phyloP scores from a whole-genome alignment of 2,888 invertebrate species.

The Anagyrus pseudococci region DNA sequence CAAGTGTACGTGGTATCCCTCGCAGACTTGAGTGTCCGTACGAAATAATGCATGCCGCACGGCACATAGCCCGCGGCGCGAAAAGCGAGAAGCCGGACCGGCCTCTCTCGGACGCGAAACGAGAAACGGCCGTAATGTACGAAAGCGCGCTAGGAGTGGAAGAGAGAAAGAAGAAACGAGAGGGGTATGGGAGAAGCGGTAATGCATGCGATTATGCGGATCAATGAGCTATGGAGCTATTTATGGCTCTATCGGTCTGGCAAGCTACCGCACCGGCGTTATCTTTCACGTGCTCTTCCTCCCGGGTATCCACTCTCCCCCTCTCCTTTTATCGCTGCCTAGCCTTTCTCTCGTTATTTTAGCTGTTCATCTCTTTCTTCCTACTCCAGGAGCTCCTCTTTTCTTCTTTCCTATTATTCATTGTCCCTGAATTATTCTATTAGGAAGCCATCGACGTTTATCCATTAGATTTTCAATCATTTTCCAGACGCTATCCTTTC shows the following conservation, averaged over 20 bases:
- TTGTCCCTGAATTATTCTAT: slow-evolving; percentile 32
- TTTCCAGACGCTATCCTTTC: too few species aligned
- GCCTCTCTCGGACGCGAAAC: slow-evolving; percentile 2
- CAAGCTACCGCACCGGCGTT: slow-evolving; percentile 43
- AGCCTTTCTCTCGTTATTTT: slow-evolving; percentile 12
- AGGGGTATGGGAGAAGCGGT: slow-evolving; percentile 47
- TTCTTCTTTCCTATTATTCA: slow-evolving; percentile 23
- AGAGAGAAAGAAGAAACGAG: slow-evolving; percentile 14
- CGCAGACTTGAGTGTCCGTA: slow-evolving; percentile 1
- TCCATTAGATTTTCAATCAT: slow-evolving; percentile 30
- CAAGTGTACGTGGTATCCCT: too few species aligned
- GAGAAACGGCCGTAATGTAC: not conserved
- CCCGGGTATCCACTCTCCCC: too few species aligned
- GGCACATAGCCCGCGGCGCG: slow-evolving; percentile 54
- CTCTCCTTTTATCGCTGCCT: slow-evolving; percentile 9
- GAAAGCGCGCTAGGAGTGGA: slow-evolving; percentile 1
- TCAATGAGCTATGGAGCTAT: slow-evolving; percentile 59
- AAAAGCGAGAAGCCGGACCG: slow-evolving; percentile 52
- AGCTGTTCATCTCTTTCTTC: not conserved
- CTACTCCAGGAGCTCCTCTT: slow-evolving; percentile 18
- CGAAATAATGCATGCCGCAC: slow-evolving; percentile 54
- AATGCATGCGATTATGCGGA: slow-evolving; percentile 60
- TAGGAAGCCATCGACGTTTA: slow-evolving; percentile 21
- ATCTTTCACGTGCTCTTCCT: slow-evolving; percentile 14
- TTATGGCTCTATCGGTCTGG: slow-evolving; percentile 57